phyloP scores from a whole-genome alignment of 2,888 invertebrate genomes.

The Lucinisca nassula region DNA sequence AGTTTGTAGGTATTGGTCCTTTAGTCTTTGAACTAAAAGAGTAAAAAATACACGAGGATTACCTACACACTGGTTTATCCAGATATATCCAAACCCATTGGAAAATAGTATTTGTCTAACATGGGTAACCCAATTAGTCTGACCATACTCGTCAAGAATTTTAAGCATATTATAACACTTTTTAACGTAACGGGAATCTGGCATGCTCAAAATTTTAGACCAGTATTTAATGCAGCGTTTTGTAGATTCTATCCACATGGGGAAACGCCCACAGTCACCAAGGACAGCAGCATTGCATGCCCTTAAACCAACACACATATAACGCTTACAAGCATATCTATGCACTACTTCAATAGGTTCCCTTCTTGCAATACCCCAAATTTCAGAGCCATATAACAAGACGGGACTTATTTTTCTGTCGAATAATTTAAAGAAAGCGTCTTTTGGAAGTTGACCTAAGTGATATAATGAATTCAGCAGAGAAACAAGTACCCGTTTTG shows the following conservation, averaged over 20 bases:
- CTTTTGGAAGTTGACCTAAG: background rate
- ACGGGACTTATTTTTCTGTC: conserved; percentile 47
- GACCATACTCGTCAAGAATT: background rate
- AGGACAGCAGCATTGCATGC: background rate
- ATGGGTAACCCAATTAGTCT: background rate
- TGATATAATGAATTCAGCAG: background rate
- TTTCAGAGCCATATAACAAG: conserved; percentile 22
- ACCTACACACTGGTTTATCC: background rate
- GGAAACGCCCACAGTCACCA: background rate
- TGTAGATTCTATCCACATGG: background rate
- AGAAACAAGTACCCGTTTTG: background rate
- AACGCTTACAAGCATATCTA: background rate
- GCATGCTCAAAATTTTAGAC: background rate
- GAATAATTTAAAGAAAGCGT: background rate
- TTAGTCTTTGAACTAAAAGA: background rate
- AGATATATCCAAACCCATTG: background rate
- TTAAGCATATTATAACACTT: background rate
- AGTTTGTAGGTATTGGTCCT: background rate
- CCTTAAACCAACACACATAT: background rate
- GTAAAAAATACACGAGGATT: background rate
- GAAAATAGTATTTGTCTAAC: background rate
- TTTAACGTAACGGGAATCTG: background rate
- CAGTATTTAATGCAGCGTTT: background rate
- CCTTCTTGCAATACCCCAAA: conserved; percentile 18
- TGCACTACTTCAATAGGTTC: conserved; percentile 3